phyloP scores from a whole-genome alignment of 35 echinoderm and acorn worm species.

The Holothuria glaberrima region DNA sequence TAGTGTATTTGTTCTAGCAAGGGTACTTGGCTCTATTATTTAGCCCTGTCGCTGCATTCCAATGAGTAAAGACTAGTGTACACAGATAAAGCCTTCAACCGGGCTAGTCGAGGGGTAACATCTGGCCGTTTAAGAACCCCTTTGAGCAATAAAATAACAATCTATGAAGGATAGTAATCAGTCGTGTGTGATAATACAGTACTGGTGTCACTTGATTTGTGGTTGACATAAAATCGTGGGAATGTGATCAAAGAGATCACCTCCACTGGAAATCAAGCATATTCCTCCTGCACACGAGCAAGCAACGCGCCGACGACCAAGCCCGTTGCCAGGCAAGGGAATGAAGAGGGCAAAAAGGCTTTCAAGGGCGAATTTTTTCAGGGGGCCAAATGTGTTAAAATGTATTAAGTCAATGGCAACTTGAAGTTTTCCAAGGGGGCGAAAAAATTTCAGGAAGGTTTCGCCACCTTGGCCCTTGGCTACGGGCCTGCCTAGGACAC shows the following conservation, averaged over 20 bases:
- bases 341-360: too few relatives aligned
- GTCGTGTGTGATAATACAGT: conserved; percentile 1
- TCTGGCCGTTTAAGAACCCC: conserved; percentile 10
- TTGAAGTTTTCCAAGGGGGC: too few relatives aligned
- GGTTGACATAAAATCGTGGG: conserved; percentile 28
- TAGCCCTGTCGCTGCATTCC: background rate
- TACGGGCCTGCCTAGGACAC: too few relatives aligned
- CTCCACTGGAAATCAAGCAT: too few relatives aligned
- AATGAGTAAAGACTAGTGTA: conserved; percentile 2
- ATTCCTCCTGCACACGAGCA: too few relatives aligned
- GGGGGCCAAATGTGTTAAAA: too few relatives aligned
- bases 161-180: background rate
- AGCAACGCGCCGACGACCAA: too few relatives aligned
- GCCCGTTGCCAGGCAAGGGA: too few relatives aligned
- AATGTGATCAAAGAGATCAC: background rate
- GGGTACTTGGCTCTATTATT: conserved; percentile 30
- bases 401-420: too few relatives aligned
- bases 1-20: conserved; percentile 32
- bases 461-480: too few relatives aligned
- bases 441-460: too few relatives aligned
- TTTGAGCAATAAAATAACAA: conserved; percentile 27
- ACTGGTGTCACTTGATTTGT: conserved; percentile 23
- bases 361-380: too few relatives aligned
- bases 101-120: conserved; percentile 5
- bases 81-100: conserved; percentile 40